A percentile compares a stretch with the other conserved stretches of the same genome.
These are phyloP conservation scores for Colistium nudipinnis DNA, from an alignment of 2,113 vertebrate genomes.

Conservation along the genomic window DNA sequence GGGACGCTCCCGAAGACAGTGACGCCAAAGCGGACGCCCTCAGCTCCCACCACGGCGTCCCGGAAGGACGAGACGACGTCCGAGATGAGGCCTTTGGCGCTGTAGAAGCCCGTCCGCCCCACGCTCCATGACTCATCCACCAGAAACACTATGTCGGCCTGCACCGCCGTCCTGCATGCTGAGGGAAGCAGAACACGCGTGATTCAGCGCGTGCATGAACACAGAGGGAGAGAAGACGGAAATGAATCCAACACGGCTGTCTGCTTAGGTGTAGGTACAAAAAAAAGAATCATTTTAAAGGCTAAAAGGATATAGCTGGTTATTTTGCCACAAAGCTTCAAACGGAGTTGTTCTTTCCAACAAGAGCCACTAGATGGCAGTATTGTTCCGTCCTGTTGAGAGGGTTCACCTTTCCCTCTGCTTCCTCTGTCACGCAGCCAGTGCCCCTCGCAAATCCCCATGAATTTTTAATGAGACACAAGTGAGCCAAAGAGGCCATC, in stretches of 20 bases:
- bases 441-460: constrained; percentile 51
- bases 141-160: constrained; percentile 87
- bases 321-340: background rate
- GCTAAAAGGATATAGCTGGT: background rate
- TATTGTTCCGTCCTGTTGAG: constrained; percentile 49
- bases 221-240: background rate
- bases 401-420: constrained; percentile 1
- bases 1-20: constrained; percentile 83
- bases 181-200: constrained; percentile 1
- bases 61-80: constrained; percentile 79
- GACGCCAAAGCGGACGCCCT: constrained; percentile 86
- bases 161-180: constrained; percentile 86
- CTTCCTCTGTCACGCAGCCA: constrained; percentile 45
- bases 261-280: background rate
- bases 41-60: constrained; percentile 67
- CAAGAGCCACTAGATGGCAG: constrained; percentile 75
- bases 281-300: background rate
- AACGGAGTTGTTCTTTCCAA: background rate
- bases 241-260: no score
- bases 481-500: constrained; percentile 76
- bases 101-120: constrained; percentile 73
- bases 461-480: constrained; percentile 77
- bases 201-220: background rate
- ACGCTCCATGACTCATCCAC: constrained; percentile 84
- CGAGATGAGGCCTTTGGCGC: constrained; percentile 83